Evolutionary conservation across 2,888 invertebrate genomes (phyloP).

Genomic region (Sycophila texana): DNA sequence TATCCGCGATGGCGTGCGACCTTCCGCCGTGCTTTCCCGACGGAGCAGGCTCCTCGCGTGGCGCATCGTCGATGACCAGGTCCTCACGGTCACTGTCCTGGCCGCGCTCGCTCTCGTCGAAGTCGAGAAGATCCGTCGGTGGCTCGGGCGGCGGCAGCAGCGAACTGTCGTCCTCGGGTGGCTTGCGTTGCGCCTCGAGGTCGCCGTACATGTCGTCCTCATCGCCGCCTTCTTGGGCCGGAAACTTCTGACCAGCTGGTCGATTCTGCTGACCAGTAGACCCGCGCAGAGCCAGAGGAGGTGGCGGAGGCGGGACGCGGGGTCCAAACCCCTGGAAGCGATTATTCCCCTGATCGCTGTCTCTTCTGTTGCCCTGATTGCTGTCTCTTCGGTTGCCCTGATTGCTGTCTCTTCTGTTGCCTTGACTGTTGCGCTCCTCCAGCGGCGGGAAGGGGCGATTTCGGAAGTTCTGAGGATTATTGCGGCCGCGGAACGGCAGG

Average conservation of each 20-base stretch:
- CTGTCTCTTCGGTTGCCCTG: background rate
- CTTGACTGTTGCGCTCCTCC: slow-evolving; percentile 28
- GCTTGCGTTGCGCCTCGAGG: slow-evolving; percentile 48
- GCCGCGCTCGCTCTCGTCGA: slow-evolving; percentile 72
- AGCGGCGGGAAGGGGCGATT: slow-evolving; percentile 56
- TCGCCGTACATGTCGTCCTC: slow-evolving; percentile 82
- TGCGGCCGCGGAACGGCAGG: slow-evolving; percentile 67
- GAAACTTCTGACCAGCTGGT: background rate
- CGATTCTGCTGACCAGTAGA: slow-evolving; percentile 18
- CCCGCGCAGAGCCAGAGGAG: slow-evolving; percentile 47
- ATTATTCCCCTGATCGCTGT: background rate
- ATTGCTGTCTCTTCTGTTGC: slow-evolving; percentile 17
- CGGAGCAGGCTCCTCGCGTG: slow-evolving; percentile 59
- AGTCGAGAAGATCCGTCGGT: slow-evolving; percentile 73
- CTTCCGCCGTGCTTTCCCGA: background rate
- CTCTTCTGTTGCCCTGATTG: slow-evolving; percentile 28
- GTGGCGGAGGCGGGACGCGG: slow-evolving; percentile 46
- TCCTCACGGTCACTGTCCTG: slow-evolving; percentile 70
- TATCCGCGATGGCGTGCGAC: slow-evolving; percentile 59
- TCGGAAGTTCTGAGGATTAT: slow-evolving; percentile 68
- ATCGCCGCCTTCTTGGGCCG: slow-evolving; percentile 69
- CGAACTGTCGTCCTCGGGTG: slow-evolving; percentile 57
- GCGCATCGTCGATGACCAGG: slow-evolving; percentile 72
- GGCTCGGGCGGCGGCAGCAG: slow-evolving; percentile 75
- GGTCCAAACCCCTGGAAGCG: no score